Conservation (phyloP, 2,888 invertebrate genomes). For the Scelioninae gen. 2 region DNA sequence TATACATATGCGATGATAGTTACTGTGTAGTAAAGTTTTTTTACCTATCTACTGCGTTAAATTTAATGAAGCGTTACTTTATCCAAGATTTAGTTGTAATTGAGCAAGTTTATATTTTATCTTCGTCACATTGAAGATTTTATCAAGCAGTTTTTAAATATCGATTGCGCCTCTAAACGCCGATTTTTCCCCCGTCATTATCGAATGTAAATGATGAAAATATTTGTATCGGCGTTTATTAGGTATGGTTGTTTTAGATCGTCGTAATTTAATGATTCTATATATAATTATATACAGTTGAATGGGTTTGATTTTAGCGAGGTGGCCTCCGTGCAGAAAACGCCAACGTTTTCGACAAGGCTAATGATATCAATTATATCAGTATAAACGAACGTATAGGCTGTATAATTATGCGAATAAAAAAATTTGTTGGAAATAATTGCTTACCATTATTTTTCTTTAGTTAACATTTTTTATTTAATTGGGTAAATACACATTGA, state of each 20-base stretch:
- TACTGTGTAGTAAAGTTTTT: constrained; percentile 49
- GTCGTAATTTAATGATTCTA: constrained; percentile 48
- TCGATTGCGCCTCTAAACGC: constrained; percentile 17
- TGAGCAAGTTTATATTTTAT: constrained; percentile 46
- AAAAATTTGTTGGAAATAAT: constrained; percentile 57
- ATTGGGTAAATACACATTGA: too few species aligned
- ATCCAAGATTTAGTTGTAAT: constrained; percentile 42
- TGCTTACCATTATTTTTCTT: too few species aligned
- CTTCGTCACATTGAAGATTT: constrained; percentile 51
- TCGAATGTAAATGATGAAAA: constrained; percentile 1
- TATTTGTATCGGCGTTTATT: constrained; percentile 8
- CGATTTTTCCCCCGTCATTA: background rate
- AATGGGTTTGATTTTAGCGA: constrained; percentile 43
- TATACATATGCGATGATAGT: constrained; percentile 36
- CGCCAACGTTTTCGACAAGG: constrained; percentile 37
- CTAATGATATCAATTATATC: constrained; percentile 53
- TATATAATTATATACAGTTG: constrained; percentile 45
- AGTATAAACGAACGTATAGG: constrained; percentile 54
- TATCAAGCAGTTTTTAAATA: constrained; percentile 28
- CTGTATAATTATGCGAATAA: constrained; percentile 57
- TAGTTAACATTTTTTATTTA: too few species aligned
- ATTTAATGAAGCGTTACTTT: constrained; percentile 56
- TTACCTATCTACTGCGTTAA: constrained; percentile 50
- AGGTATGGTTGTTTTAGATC: constrained; percentile 39
- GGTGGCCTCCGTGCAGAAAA: background rate